phyloP scores from a whole-genome alignment of 1,140 invertebrate genomes.

The Mycetomoellerius zeteki region DNA sequence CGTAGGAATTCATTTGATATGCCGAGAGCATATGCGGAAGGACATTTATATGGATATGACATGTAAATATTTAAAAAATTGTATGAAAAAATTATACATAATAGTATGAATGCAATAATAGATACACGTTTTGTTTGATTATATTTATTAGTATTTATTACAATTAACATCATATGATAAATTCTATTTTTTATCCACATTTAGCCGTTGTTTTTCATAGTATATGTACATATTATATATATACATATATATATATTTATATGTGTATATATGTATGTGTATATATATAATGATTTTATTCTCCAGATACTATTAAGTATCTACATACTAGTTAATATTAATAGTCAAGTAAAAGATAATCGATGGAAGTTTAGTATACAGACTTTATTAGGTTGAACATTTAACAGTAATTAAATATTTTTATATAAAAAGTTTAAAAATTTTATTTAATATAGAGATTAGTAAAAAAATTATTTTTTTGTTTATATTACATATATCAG shows the following conservation, averaged over 20 bases:
- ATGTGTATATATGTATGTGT: neutral
- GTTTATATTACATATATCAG: slow-evolving; percentile 25
- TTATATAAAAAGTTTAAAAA: slow-evolving; percentile 10
- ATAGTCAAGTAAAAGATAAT: neutral
- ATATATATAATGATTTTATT: neutral
- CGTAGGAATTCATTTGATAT: slow-evolving; percentile 93
- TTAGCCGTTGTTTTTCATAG: neutral
- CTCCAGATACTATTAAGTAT: neutral
- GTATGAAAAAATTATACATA: slow-evolving; percentile 4
- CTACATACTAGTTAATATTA: neutral
- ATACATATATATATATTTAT: too few relatives aligned
- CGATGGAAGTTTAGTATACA: slow-evolving; percentile 2
- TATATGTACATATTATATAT: neutral
- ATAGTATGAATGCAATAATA: slow-evolving; percentile 6
- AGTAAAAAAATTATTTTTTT: slow-evolving; percentile 7
- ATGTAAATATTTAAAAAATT: slow-evolving; percentile 20
- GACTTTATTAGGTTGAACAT: slow-evolving; percentile 35
- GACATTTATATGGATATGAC: slow-evolving; percentile 92
- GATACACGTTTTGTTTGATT: neutral
- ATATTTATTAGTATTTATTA: slow-evolving; percentile 16
- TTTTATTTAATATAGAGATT: slow-evolving; percentile 11
- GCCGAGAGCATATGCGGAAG: slow-evolving; percentile 92
- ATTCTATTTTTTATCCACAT: neutral
- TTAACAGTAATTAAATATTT: slow-evolving; percentile 6
- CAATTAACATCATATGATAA: slow-evolving; percentile 4